These are phyloP conservation scores for Cactoblastis cactorum DNA, from an alignment of 2,888 invertebrate species.

Conservation along the genomic window DNA sequence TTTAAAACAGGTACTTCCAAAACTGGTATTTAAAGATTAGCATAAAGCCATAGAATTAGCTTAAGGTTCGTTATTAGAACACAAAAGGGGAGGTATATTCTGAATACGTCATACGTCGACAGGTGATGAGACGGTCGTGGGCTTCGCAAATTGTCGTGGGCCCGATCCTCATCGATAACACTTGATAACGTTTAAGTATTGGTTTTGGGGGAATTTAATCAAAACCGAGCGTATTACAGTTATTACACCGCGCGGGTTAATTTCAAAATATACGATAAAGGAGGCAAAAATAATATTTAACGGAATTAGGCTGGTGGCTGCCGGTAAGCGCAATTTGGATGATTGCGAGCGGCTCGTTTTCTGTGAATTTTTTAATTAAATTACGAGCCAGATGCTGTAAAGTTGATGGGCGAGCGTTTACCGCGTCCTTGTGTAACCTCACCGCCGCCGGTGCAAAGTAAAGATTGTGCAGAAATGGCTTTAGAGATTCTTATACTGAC, in stretches of 20 bases:
- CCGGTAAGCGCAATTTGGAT: conserved; percentile 64
- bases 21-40: conserved; percentile 19
- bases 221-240: conserved; percentile 66
- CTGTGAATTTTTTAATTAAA: conserved; percentile 79
- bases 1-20: background rate
- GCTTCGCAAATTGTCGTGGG: conserved; percentile 40
- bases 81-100: conserved; percentile 41
- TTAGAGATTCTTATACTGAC: background rate
- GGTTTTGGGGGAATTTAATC: conserved; percentile 74
- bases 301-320: conserved; percentile 70
- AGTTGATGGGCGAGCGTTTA: conserved; percentile 53
- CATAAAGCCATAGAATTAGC: conserved; percentile 29
- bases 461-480: background rate
- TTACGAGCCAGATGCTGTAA: conserved; percentile 69
- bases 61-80: conserved; percentile 33
- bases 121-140: conserved; percentile 23
- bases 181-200: conserved; percentile 73
- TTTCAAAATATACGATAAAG: conserved; percentile 74
- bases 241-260: conserved; percentile 62
- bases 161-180: conserved; percentile 39
- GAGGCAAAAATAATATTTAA: conserved; percentile 72
- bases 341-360: conserved; percentile 67
- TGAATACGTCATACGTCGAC: conserved; percentile 13
- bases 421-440: conserved; percentile 30
- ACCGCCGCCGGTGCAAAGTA: conserved; percentile 1